Base-by-base conservation (phyloP, 2,888 invertebrate species). In the Lymantria dispar region DNA sequence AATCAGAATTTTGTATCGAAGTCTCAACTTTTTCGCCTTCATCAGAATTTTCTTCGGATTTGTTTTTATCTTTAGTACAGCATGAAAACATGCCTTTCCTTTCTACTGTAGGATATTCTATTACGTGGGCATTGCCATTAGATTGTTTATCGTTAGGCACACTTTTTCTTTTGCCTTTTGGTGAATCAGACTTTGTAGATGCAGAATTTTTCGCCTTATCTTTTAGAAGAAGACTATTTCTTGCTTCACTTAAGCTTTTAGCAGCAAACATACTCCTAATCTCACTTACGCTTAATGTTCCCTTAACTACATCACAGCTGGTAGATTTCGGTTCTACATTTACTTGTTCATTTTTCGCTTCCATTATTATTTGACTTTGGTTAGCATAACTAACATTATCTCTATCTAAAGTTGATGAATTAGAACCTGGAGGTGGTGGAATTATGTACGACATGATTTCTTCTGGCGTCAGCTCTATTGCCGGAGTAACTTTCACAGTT, bases 391-490 rank as follows among this genome's bases (percentile, higher is more conserved):
- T 83, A 45, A 80, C 83, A 59, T 70, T 78, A 52, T 89, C 88
- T 76, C 85, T 84, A 74, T 85, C 87, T 81, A 87, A 77, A 11
- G 89, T 87, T 3, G 87, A 88, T 29, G 89, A 85, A 54, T 92
- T 93, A 3, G 93, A 87, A 45, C 92, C 92, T 0, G 95, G 95
- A 5, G 87, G 89, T 0, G 96, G 96, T 15, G 96, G 96, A 75
- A 97, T 96, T 56, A 96, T 97, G 68, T 94, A 96, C 0, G 96
- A 95, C 91, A 96, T 94, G 43, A 97, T 95, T 86, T 96, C 96
- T 81, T 96, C 96, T 0, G 95, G 95, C 0, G 96, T 96, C 43
- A 96, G 85, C 77, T 95, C 96, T 67, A 95, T 94, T 9, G 95
- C 95, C 8, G 95, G 95, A 2, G 95, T 95, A 1, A 94, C 90